Evolutionary conservation across 2,888 invertebrate species (phyloP).

Genomic region (Habroteleia sp.): DNA sequence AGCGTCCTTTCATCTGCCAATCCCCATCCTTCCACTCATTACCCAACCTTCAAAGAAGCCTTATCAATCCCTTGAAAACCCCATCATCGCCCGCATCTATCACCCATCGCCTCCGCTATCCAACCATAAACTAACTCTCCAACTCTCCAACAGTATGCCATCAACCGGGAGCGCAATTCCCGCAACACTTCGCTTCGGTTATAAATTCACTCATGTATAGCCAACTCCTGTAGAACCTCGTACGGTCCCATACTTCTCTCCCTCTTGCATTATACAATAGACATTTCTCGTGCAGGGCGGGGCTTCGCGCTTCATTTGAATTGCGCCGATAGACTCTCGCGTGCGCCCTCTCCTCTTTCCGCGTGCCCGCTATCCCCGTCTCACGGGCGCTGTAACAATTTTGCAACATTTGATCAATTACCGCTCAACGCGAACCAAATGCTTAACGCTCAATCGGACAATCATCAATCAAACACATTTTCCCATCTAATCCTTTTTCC

Average conservation of each 20-base stretch:
- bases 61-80: conserved; percentile 53
- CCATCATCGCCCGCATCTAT: conserved; percentile 52
- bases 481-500: too few species aligned
- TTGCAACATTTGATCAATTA: conserved; percentile 46
- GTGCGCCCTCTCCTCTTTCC: conserved; percentile 10
- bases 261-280: conserved; percentile 63
- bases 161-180: conserved; percentile 59
- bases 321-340: conserved; percentile 57
- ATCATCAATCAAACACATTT: neutral
- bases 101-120: conserved; percentile 35
- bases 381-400: conserved; percentile 9
- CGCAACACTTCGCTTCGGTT: conserved; percentile 57
- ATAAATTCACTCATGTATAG: conserved; percentile 59
- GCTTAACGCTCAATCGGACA: neutral
- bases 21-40: conserved; percentile 56
- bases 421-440: neutral
- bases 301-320: conserved; percentile 64
- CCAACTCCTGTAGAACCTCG: conserved; percentile 35
- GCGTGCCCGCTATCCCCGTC: neutral
- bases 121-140: conserved; percentile 47
- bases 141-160: conserved; percentile 39
- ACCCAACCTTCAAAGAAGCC: conserved; percentile 54
- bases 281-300: conserved; percentile 59
- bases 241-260: conserved; percentile 59
- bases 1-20: conserved; percentile 56